Conservation (phyloP, 2,113 vertebrate genomes). For the Cercopithecus mona region DNA sequence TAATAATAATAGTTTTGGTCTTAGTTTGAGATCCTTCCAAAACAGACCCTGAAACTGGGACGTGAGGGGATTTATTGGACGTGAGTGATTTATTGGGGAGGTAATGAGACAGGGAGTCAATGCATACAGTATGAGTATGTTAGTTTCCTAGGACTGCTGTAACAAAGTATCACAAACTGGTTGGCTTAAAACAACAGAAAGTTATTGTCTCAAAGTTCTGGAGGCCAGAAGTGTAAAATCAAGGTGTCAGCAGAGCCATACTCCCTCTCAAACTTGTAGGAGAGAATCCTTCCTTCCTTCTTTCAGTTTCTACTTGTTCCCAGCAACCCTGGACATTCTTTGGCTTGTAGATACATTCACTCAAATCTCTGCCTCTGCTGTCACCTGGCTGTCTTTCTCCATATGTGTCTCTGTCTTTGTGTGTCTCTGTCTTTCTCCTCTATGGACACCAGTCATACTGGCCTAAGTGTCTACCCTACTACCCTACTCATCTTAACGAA, state of each 20-base stretch:
- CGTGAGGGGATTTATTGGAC: no score
- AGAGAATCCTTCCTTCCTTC: not conserved
- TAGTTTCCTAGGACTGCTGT: not conserved
- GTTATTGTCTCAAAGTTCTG: not conserved
- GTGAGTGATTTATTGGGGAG: no score
- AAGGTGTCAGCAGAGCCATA: not conserved
- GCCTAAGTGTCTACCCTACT: no score
- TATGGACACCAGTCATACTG: not conserved
- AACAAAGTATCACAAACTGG: not conserved
- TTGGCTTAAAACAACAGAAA: not conserved
- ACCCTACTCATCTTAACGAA: not conserved
- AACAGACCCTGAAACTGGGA: not conserved
- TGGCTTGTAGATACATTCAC: not conserved
- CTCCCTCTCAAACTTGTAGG: not conserved
- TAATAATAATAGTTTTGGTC: fast-evolving
- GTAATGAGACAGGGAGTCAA: not conserved
- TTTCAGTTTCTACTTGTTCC: not conserved
- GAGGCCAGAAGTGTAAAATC: not conserved
- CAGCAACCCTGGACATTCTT: not conserved
- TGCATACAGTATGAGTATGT: no score
- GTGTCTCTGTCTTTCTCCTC: not conserved
- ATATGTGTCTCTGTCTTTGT: not conserved
- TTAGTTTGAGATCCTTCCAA: not conserved
- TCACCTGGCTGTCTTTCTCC: not conserved
- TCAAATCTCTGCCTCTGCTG: not conserved